phyloP scores from a whole-genome alignment of 1,140 invertebrate species.

The Doryteuthis pealeii region DNA sequence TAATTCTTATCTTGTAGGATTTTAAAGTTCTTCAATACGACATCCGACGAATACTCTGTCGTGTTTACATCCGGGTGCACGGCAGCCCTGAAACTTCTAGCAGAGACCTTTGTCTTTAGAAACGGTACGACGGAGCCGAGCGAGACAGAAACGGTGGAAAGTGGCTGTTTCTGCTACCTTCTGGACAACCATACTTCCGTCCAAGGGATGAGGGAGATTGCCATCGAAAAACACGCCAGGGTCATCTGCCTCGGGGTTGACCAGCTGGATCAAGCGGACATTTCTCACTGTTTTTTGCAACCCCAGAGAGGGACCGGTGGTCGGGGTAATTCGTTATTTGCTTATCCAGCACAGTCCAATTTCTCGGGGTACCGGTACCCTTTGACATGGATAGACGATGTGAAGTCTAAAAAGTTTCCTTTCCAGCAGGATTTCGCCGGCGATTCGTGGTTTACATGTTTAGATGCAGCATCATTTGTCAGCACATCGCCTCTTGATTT shows the following conservation, averaged over 20 bases:
- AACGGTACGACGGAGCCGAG: constrained; percentile 14
- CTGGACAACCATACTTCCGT: constrained; percentile 95
- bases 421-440: constrained; percentile 26
- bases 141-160: not conserved
- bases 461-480: constrained; percentile 85
- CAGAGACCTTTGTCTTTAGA: constrained; percentile 75
- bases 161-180: constrained; percentile 70
- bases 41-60: constrained; percentile 76
- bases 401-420: constrained; percentile 68
- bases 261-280: constrained; percentile 16
- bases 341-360: constrained; percentile 90
- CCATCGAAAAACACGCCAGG: constrained; percentile 29
- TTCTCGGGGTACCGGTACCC: constrained; percentile 91
- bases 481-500: constrained; percentile 81
- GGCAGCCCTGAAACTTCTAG: constrained; percentile 77
- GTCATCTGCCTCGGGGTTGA: constrained; percentile 43
- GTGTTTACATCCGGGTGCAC: constrained; percentile 92
- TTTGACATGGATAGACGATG: constrained; percentile 70
- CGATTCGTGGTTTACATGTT: constrained; percentile 73
- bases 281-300: not conserved
- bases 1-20: constrained; percentile 67
- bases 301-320: not conserved
- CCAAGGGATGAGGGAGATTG: constrained; percentile 79
- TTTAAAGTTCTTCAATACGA: constrained; percentile 82
- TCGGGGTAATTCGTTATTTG: constrained; percentile 69